Base-by-base conservation (phyloP, 2,888 invertebrate genomes). In the Nebria brevicollis region DNA sequence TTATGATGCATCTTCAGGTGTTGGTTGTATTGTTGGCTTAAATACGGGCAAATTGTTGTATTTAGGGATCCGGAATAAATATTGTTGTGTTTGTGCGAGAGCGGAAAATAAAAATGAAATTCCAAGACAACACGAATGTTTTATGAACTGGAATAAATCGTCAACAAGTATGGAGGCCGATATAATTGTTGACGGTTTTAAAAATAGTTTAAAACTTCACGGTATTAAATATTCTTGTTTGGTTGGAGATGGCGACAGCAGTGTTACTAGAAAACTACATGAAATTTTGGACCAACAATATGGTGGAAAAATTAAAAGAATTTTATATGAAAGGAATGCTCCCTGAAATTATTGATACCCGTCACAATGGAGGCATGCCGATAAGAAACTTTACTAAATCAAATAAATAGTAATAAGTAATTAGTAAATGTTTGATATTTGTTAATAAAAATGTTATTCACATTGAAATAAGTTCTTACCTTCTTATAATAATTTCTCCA, bases 211-310 rank as follows among this genome's bases (percentile, higher is more conserved):
- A 8, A 74, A 73, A 75, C 34, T 70, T 42, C 66, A 79, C 42
- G 70, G 70, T 1, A 13, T 82, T 8, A 78, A 78, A 26, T 82
- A 82, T 34, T 25, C 64, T 11, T 26, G 25, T 54, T 75, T 79
- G 64, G 66, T 78, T 20, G 77, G 75, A 13, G 82, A 82, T 72
- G 77, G 75, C 25, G 82, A 82, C 43, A 78, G 78, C 34, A 78
- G 78, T 41, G 72, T 75, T 15, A 74, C 74, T 13, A 42, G 13
- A 25, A 82, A 77, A 72, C 34, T 77, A 15, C 41, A 73, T 7
- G 75, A 77, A 64, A 13, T n/a, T n/a, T n/a, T n/a, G n/a, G n/a
- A n/a, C n/a, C n/a, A n/a, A n/a, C n/a, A n/a, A n/a, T n/a, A n/a
- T n/a, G n/a, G n/a, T n/a, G n/a, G n/a, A n/a, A n/a, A n/a, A n/a